phyloP scores from a whole-genome alignment of 2,113 vertebrate genomes.

The Thermophis baileyi region DNA sequence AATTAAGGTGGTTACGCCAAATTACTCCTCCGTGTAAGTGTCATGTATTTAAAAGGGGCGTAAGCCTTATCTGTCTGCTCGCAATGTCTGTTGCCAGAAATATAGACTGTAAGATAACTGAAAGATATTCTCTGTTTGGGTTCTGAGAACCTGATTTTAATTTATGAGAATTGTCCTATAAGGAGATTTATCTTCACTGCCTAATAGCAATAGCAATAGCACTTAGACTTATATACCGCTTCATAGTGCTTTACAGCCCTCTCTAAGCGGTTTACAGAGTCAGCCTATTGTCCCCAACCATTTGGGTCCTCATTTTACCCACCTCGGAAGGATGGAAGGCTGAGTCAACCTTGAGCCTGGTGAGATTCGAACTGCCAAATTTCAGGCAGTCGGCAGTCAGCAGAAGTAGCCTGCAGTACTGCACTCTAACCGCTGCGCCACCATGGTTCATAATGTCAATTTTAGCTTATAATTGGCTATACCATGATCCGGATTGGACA shows the following conservation, averaged over 20 bases:
- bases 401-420: too few relatives aligned
- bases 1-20: slow-evolving; percentile 30
- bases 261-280: too few relatives aligned
- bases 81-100: not conserved
- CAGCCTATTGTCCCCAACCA: too few relatives aligned
- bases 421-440: too few relatives aligned
- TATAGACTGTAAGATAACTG: not conserved
- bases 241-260: too few relatives aligned
- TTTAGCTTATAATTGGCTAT: not conserved
- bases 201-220: not conserved
- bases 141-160: not conserved
- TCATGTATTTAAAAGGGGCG: not conserved
- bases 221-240: too few relatives aligned
- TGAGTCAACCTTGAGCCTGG: too few relatives aligned
- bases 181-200: not conserved
- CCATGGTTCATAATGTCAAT: not conserved
- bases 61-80: not conserved
- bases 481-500: not conserved
- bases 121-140: not conserved
- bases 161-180: not conserved
- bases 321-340: too few relatives aligned
- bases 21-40: not conserved
- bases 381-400: too few relatives aligned
- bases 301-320: too few relatives aligned
- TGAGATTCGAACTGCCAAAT: too few relatives aligned